Conservation (phyloP, 2,797 vertebrate species). For the Molossus molossus region DNA sequence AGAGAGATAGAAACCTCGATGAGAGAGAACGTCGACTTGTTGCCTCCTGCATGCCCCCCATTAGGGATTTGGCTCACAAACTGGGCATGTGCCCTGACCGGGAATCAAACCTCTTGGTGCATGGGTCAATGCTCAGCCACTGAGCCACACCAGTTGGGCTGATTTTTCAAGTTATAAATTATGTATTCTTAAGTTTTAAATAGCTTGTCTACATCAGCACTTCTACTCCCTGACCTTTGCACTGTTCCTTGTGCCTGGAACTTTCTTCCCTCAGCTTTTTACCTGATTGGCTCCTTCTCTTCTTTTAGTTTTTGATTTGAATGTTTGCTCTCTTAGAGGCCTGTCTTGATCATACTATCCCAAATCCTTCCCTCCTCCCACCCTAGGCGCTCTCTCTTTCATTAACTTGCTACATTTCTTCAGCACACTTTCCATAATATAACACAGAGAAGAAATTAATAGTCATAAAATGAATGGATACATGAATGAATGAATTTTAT, state of each 20-base stretch:
- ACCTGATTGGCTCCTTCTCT: neutral
- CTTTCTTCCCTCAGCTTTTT: neutral
- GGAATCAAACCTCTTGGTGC: no score
- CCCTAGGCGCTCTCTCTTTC: neutral
- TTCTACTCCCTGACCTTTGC: neutral
- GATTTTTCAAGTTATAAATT: neutral
- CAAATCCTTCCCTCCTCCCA: rapidly evolving
- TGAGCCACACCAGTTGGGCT: no score
- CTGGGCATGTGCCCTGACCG: no score
- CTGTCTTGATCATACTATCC: neutral
- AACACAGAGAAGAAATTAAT: neutral
- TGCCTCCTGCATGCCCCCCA: no score
- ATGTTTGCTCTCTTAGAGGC: neutral
- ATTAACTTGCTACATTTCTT: neutral
- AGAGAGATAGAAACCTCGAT: no score
- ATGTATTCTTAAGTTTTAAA: neutral
- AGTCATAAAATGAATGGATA: neutral
- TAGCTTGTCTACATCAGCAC: neutral
- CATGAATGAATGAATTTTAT: neutral
- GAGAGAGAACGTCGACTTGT: no score
- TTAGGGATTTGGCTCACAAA: no score
- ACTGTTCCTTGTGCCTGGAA: neutral
- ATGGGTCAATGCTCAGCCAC: no score
- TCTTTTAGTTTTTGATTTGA: neutral
- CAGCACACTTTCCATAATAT: neutral